phyloP scores from a whole-genome alignment of 2,888 invertebrate species.

The Abrostola triplasia region DNA sequence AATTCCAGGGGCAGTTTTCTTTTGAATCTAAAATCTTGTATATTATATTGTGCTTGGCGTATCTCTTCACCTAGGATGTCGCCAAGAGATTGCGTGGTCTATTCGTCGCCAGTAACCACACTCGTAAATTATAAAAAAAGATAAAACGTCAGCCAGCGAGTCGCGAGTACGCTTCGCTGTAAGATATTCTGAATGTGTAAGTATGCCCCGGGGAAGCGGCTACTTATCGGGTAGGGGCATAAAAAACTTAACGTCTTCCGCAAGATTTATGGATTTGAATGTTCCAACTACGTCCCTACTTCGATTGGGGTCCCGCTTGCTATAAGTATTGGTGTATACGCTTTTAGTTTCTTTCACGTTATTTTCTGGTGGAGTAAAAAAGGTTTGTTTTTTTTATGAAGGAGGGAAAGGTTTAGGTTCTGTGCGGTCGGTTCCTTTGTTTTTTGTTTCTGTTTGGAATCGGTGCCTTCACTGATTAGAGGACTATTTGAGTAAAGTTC shows the following conservation, averaged over 20 bases:
- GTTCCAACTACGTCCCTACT: slow-evolving; percentile 46
- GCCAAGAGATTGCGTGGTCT: background rate
- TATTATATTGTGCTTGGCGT: too few relatives aligned
- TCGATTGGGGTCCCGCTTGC: slow-evolving; percentile 43
- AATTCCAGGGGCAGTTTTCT: too few relatives aligned
- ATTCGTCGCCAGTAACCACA: background rate
- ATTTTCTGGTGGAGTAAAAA: slow-evolving; percentile 8
- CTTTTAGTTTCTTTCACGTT: slow-evolving; percentile 29
- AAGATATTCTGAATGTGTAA: slow-evolving; percentile 53
- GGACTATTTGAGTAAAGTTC: too few relatives aligned
- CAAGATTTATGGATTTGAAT: slow-evolving; percentile 58
- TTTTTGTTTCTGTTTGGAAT: too few relatives aligned
- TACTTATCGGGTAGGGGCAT: slow-evolving; percentile 56
- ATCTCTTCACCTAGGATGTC: too few relatives aligned
- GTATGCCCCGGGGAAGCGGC: slow-evolving; percentile 48
- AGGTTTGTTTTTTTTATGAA: too few relatives aligned
- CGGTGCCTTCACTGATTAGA: too few relatives aligned
- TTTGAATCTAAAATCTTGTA: too few relatives aligned
- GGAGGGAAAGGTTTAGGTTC: background rate
- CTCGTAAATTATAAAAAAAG: slow-evolving; percentile 8
- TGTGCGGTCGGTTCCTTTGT: background rate
- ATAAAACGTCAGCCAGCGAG: slow-evolving; percentile 30
- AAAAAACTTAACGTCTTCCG: slow-evolving; percentile 58
- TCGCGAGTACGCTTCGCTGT: slow-evolving; percentile 32
- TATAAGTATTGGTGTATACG: slow-evolving; percentile 25